phyloP scores from a whole-genome alignment of 2,888 invertebrate genomes.

The Euproctis similis region DNA sequence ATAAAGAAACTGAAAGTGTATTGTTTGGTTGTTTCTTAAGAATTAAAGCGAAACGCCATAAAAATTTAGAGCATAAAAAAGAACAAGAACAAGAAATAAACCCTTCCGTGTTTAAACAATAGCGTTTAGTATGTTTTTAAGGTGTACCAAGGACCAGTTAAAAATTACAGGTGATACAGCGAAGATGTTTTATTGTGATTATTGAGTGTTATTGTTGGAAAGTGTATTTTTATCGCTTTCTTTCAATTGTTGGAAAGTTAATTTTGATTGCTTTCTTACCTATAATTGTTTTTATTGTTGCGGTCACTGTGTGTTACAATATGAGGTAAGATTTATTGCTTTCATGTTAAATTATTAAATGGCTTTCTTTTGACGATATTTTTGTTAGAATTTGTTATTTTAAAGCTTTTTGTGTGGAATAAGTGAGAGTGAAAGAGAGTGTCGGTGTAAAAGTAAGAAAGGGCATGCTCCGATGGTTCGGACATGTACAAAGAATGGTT shows the following conservation, averaged over 20 bases:
- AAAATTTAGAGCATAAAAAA: slow-evolving; percentile 70
- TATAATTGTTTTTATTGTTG: slow-evolving; percentile 66
- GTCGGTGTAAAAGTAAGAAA: too few relatives aligned
- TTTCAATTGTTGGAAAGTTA: slow-evolving; percentile 63
- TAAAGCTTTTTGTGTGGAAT: not conserved
- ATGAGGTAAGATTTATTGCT: slow-evolving; percentile 38
- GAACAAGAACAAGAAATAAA: slow-evolving; percentile 66
- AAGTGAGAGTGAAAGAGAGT: too few relatives aligned
- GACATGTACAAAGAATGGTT: too few relatives aligned
- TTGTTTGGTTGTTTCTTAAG: slow-evolving; percentile 59
- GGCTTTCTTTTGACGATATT: slow-evolving; percentile 4
- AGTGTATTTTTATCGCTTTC: slow-evolving; percentile 61
- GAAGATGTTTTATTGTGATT: slow-evolving; percentile 64
- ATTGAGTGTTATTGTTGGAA: slow-evolving; percentile 50
- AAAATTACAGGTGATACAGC: slow-evolving; percentile 70
- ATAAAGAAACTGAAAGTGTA: slow-evolving; percentile 74
- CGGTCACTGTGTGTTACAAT: slow-evolving; percentile 38
- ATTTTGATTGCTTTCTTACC: slow-evolving; percentile 66
- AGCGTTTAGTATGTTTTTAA: slow-evolving; percentile 31
- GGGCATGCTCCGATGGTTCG: too few relatives aligned
- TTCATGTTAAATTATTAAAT: slow-evolving; percentile 21
- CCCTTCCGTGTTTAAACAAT: slow-evolving; percentile 66
- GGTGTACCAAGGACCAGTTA: slow-evolving; percentile 48
- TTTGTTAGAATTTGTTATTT: not conserved
- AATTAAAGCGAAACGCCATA: slow-evolving; percentile 51